Evolutionary conservation across 2,797 vertebrate genomes (phyloP).

Genomic region (Paguma larvata): DNA sequence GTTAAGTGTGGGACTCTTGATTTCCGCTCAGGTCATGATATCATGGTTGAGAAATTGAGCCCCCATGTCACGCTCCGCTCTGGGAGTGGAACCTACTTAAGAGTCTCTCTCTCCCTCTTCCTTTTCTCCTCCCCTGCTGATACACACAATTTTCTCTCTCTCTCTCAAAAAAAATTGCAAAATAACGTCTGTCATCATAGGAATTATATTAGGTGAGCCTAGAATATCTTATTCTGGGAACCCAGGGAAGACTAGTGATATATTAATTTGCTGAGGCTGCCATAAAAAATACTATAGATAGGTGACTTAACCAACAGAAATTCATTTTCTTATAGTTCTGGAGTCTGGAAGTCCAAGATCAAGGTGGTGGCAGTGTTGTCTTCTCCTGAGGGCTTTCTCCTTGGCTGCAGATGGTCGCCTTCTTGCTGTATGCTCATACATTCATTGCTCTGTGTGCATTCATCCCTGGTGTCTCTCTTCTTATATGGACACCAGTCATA

Average conservation of each 20-base stretch:
- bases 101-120: too few species aligned
- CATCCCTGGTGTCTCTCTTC: background rate
- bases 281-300: background rate
- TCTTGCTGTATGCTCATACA: background rate
- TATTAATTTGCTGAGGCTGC: background rate
- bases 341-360: background rate
- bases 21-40: too few species aligned
- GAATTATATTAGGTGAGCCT: background rate
- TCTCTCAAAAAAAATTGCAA: background rate
- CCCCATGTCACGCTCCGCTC: too few species aligned
- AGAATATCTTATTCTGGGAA: background rate
- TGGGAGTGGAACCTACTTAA: too few species aligned
- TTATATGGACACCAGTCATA: background rate
- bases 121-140: too few species aligned
- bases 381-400: background rate
- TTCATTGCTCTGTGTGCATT: background rate
- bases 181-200: background rate
- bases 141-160: too few species aligned
- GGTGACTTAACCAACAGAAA: background rate
- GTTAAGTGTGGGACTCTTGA: too few species aligned
- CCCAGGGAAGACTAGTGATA: background rate
- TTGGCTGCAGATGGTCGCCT: background rate
- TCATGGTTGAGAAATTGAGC: too few species aligned
- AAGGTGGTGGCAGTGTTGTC: background rate
- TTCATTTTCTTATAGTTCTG: background rate